Conservation (phyloP, 2,888 invertebrate genomes). For the Hirtodrosophila duncani region DNA sequence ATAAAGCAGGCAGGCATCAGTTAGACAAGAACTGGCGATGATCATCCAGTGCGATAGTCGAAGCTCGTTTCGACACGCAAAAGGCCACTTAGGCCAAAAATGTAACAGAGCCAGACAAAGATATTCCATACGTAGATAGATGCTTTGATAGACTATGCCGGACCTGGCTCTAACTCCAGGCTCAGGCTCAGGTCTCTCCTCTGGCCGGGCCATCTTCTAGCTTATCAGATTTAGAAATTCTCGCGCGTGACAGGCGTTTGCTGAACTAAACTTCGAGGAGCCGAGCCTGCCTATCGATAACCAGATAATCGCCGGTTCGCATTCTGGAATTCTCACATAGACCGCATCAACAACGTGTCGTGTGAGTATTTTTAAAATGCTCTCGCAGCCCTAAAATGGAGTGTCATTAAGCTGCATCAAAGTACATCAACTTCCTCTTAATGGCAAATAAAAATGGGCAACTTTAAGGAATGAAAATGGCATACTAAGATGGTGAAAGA, state of each 20-base stretch:
- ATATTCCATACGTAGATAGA: slow-evolving; percentile 28
- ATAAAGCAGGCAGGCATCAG: slow-evolving; percentile 18
- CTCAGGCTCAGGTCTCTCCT: neutral
- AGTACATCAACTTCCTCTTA: neutral
- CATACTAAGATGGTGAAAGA: too few species aligned
- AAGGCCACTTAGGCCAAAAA: slow-evolving; percentile 71
- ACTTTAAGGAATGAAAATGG: slow-evolving; percentile 2
- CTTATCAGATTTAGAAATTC: slow-evolving; percentile 59
- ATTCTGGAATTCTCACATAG: neutral
- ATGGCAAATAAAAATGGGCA: neutral
- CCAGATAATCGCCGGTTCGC: slow-evolving; percentile 24
- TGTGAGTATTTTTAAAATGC: slow-evolving; percentile 55
- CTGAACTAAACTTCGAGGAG: too few species aligned
- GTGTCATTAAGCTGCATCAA: slow-evolving; percentile 42
- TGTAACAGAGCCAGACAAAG: slow-evolving; percentile 43
- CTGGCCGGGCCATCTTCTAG: neutral
- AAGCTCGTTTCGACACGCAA: slow-evolving; percentile 52
- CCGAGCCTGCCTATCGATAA: slow-evolving; percentile 66
- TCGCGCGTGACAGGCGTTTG: slow-evolving; percentile 66
- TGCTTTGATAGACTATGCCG: slow-evolving; percentile 34
- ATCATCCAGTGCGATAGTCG: too few species aligned
- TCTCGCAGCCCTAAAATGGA: slow-evolving; percentile 56
- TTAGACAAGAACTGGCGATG: too few species aligned
- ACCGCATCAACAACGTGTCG: neutral
- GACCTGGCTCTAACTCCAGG: neutral